Conservation (phyloP, 1,140 invertebrate species). For the Drosophila sproati region DNA sequence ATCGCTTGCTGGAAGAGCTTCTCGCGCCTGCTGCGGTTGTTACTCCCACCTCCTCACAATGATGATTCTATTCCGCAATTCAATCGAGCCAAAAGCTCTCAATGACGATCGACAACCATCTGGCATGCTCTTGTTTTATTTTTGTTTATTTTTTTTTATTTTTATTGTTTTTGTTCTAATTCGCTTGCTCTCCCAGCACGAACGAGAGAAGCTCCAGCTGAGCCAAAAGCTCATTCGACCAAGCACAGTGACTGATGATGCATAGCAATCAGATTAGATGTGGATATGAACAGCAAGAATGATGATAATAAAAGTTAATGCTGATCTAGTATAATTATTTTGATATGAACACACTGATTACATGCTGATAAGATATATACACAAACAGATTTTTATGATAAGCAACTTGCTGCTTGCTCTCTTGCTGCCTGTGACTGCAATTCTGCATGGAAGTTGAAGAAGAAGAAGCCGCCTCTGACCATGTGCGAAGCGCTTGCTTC, state of each 20-base stretch:
- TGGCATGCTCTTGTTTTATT: not conserved
- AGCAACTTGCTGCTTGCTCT: not conserved
- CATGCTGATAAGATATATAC: not conserved
- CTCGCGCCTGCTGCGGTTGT: not conserved
- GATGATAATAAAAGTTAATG: not conserved
- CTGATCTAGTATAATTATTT: conserved; percentile 5
- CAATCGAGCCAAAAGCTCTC: conserved; percentile 39
- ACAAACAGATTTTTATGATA: not conserved
- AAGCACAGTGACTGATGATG: not conserved
- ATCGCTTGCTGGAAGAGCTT: not conserved
- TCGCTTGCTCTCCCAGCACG: not conserved
- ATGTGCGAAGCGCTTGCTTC: too few species aligned
- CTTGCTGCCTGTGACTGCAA: too few species aligned
- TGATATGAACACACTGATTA: not conserved
- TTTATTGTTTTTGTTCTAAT: not conserved
- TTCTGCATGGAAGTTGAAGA: too few species aligned
- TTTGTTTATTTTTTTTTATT: not conserved
- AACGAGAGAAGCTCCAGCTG: conserved; percentile 2
- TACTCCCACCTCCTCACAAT: not conserved
- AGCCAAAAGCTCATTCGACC: not conserved
- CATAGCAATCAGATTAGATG: not conserved
- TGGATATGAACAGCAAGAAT: not conserved
- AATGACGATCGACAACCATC: not conserved
- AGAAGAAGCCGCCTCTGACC: too few species aligned
- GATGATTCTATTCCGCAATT: not conserved